Percentiles rank a stretch among this genome's conserved stretches.
Conservation (phyloP, 2,113 vertebrate species). For the Grammomys dolichurus region DNA sequence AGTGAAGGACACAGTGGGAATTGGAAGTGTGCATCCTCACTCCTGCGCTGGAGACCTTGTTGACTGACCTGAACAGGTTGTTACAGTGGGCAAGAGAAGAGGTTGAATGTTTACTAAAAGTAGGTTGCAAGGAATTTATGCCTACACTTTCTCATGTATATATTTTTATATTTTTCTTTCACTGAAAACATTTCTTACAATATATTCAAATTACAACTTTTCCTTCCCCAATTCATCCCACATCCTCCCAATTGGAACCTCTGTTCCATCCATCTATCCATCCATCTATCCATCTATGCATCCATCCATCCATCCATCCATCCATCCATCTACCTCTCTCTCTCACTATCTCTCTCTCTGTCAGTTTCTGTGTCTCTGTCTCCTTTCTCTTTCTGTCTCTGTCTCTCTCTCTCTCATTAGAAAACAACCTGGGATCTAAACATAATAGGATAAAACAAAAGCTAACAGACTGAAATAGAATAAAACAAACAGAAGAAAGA, state of each 20-base stretch:
- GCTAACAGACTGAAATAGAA: background rate
- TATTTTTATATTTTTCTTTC: background rate
- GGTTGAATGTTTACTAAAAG: too few relatives aligned
- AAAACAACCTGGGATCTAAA: background rate
- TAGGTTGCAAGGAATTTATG: too few relatives aligned
- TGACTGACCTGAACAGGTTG: too few relatives aligned
- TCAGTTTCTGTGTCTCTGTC: background rate
- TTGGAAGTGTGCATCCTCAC: too few relatives aligned
- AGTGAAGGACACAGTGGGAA: too few relatives aligned
- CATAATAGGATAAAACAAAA: background rate
- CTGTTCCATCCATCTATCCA: background rate
- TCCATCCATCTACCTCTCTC: too few relatives aligned
- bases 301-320: too few relatives aligned
- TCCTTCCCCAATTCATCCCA: background rate
- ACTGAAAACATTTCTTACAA: background rate
- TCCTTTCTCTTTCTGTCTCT: background rate
- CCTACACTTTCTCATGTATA: background rate
- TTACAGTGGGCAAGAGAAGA: too few relatives aligned
- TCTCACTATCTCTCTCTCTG: too few relatives aligned
- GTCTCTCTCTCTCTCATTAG: too few relatives aligned
- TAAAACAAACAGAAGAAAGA: background rate
- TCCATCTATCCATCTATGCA: too few relatives aligned
- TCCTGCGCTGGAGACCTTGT: too few relatives aligned
- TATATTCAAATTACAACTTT: background rate
- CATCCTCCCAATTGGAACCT: background rate